These are phyloP conservation scores for Hirundichthys speculiger DNA, from an alignment of 2,113 vertebrate genomes.

Conservation along the genomic window DNA sequence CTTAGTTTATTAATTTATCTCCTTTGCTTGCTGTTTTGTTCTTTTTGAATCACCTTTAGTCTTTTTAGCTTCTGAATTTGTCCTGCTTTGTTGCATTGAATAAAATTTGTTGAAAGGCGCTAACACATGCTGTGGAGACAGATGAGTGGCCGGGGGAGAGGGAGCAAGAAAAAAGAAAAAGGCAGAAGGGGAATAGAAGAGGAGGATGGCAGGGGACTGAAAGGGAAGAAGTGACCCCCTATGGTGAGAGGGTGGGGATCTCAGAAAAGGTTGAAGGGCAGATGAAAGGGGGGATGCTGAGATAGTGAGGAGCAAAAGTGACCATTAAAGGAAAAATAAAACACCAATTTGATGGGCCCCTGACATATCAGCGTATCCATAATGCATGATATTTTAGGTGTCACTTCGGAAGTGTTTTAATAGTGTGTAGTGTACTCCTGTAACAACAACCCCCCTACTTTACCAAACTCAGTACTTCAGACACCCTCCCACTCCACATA, in stretches of 20 bases:
- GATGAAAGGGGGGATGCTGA: slow-evolving; percentile 69
- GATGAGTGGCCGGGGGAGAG: slow-evolving; percentile 63
- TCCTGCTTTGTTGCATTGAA: slow-evolving; percentile 61
- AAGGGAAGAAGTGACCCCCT: slow-evolving; percentile 75
- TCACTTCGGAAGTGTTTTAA: slow-evolving; percentile 34
- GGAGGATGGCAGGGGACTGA: slow-evolving; percentile 69
- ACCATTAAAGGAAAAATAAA: slow-evolving; percentile 22
- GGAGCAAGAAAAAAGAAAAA: slow-evolving; percentile 34
- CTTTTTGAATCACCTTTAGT: slow-evolving; percentile 36
- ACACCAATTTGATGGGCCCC: slow-evolving; percentile 41
- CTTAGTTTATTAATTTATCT: slow-evolving; percentile 48
- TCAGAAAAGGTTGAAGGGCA: slow-evolving; percentile 71
- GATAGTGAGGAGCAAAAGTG: slow-evolving; percentile 59
- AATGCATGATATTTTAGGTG: slow-evolving; percentile 25
- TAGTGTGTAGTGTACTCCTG: slow-evolving; percentile 54
- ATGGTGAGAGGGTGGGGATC: slow-evolving; percentile 68
- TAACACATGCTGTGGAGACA: slow-evolving; percentile 76
- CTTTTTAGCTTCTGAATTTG: slow-evolving; percentile 36
- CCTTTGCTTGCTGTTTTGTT: slow-evolving; percentile 40
- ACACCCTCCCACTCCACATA: slow-evolving; percentile 56
- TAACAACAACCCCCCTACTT: slow-evolving; percentile 23
- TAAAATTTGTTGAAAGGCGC: slow-evolving; percentile 71
- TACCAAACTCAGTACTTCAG: slow-evolving; percentile 56
- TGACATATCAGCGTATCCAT: slow-evolving; percentile 28
- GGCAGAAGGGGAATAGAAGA: slow-evolving; percentile 47